Conservation (phyloP, 2,797 vertebrate species). For the Chelidonichthys spinosus region DNA sequence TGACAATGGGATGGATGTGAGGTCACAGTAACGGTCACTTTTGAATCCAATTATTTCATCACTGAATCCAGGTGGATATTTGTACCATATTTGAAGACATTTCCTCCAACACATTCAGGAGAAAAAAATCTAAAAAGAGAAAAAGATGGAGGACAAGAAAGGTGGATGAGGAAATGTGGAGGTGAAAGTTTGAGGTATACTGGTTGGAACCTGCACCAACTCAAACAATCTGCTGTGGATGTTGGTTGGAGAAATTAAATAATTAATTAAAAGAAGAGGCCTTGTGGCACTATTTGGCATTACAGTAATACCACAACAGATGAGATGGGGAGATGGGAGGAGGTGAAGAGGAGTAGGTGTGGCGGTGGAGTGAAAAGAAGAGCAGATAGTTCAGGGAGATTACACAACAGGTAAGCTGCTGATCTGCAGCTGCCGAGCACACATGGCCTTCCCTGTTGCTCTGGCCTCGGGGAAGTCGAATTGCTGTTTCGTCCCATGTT, state of each 20-base stretch:
- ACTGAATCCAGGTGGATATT: too few species aligned
- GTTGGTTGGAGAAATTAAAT: too few species aligned
- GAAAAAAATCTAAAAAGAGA: not conserved
- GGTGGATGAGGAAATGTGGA: too few species aligned
- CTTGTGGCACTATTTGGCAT: not conserved
- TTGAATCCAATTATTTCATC: too few species aligned
- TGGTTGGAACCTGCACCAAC: too few species aligned
- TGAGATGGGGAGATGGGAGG: not conserved
- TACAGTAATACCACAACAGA: not conserved
- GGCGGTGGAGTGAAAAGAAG: slow-evolving; percentile 5
- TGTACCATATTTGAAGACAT: too few species aligned
- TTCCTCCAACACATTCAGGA: too few species aligned
- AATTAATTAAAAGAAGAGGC: too few species aligned
- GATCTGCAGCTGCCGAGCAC: slow-evolving; percentile 43
- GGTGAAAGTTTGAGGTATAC: not conserved
- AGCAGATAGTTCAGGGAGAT: slow-evolving; percentile 31
- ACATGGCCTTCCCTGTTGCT: slow-evolving; percentile 45
- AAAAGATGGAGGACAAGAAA: not conserved
- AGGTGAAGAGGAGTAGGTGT: not conserved
- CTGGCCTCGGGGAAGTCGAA: not conserved
- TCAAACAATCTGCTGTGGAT: too few species aligned
- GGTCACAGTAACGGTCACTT: too few species aligned
- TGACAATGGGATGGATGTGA: too few species aligned
- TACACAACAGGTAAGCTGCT: slow-evolving; percentile 63
- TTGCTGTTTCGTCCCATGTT: not conserved